Conservation (phyloP, 2,888 invertebrate genomes). For the Gymnocheta viridis region DNA sequence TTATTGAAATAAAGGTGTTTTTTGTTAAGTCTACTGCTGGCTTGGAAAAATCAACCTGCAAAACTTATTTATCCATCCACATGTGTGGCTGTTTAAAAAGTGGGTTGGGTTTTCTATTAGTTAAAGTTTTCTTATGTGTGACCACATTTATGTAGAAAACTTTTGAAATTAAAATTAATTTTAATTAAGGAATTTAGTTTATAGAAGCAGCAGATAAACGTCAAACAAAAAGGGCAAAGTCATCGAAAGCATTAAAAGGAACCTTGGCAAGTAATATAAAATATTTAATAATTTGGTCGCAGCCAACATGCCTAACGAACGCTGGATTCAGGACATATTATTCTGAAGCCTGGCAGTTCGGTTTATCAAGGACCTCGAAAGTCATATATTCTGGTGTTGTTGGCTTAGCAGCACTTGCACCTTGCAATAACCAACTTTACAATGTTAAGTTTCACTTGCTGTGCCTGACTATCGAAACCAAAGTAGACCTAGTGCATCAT, state of each 20-base stretch:
- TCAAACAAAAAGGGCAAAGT: background rate
- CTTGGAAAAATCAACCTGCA: constrained; percentile 18
- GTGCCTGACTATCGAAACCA: too few species aligned
- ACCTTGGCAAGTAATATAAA: too few species aligned
- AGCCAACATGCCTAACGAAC: too few species aligned
- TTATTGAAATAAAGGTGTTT: constrained; percentile 55
- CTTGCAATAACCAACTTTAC: too few species aligned
- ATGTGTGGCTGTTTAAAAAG: constrained; percentile 20
- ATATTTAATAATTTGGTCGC: too few species aligned
- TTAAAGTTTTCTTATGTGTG: constrained; percentile 58
- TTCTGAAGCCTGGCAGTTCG: too few species aligned
- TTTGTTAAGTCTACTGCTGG: background rate
- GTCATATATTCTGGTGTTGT: too few species aligned
- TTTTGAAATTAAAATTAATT: constrained; percentile 73
- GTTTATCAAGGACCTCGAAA: too few species aligned
- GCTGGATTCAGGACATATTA: too few species aligned
- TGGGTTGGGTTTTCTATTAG: constrained; percentile 6
- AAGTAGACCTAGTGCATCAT: too few species aligned
- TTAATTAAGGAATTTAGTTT: constrained; percentile 72
- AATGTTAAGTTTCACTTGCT: too few species aligned
- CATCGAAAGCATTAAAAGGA: background rate
- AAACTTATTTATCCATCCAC: background rate
- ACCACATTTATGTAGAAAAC: constrained; percentile 70
- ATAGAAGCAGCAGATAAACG: background rate
- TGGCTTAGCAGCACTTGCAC: too few species aligned